phyloP scores from a whole-genome alignment of 2,888 invertebrate species.

The Sarcophaga rosellei region DNA sequence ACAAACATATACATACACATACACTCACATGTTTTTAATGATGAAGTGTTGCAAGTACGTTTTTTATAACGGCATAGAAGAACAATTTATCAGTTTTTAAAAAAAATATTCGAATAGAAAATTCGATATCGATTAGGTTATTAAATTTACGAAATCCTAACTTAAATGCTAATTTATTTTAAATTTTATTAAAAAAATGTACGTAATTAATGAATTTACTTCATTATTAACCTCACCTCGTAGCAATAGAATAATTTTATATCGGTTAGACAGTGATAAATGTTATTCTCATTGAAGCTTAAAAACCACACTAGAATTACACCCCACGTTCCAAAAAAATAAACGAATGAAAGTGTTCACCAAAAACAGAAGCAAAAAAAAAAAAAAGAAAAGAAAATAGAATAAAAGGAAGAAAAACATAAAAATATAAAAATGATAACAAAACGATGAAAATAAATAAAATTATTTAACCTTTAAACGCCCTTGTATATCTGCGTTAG shows the following conservation, averaged over 20 bases:
- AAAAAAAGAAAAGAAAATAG: not conserved
- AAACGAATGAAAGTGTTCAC: conserved; percentile 13
- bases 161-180: too few relatives aligned
- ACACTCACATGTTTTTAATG: not conserved
- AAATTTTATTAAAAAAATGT: too few relatives aligned
- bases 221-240: not conserved
- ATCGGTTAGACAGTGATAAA: conserved; percentile 53
- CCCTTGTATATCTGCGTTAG: too few relatives aligned
- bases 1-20: not conserved
- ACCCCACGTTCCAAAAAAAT: conserved; percentile 18
- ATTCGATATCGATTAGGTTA: too few relatives aligned
- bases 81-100: too few relatives aligned
- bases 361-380: conserved; percentile 17
- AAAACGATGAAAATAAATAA: not conserved
- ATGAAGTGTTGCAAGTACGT: too few relatives aligned
- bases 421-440: conserved; percentile 13
- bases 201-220: not conserved
- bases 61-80: too few relatives aligned
- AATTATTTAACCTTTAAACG: not conserved
- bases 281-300: conserved; percentile 42
- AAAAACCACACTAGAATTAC: conserved; percentile 45
- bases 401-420: conserved; percentile 18
- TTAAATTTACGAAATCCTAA: too few relatives aligned
- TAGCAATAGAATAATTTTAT: not conserved
- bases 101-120: too few relatives aligned